These are phyloP conservation scores for Oncorhynchus tshawytscha DNA, from an alignment of 2,113 vertebrate genomes.

Conservation along the genomic window DNA sequence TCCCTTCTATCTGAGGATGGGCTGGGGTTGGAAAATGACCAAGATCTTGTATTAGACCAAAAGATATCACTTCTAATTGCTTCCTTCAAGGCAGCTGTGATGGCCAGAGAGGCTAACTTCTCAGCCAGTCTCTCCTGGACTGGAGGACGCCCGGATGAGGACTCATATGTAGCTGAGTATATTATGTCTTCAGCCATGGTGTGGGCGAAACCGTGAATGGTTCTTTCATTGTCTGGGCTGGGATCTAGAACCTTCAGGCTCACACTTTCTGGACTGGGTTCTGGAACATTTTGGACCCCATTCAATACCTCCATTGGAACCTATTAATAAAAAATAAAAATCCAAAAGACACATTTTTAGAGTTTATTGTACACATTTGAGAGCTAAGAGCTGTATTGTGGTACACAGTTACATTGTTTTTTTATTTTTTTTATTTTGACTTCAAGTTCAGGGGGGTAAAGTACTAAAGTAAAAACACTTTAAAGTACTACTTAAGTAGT, in stretches of 20 bases:
- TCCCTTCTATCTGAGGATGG: neutral
- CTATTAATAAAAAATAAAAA: slow-evolving; percentile 38
- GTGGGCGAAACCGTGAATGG: slow-evolving; percentile 55
- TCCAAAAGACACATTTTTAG: slow-evolving; percentile 1
- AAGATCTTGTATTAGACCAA: neutral
- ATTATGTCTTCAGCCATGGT: slow-evolving; percentile 58
- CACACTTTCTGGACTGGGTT: slow-evolving; percentile 1
- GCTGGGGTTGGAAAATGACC: neutral
- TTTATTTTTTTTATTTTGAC: too few relatives aligned
- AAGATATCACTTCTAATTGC: neutral
- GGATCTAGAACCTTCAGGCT: neutral
- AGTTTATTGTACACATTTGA: neutral
- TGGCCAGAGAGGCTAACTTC: slow-evolving; percentile 36
- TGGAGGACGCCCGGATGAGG: neutral
- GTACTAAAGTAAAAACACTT: too few relatives aligned
- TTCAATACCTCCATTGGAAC: slow-evolving; percentile 29
- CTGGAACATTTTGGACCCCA: neutral
- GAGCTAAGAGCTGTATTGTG: too few relatives aligned
- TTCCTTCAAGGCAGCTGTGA: slow-evolving; percentile 53
- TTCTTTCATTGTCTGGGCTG: neutral
- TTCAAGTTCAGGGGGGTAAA: too few relatives aligned
- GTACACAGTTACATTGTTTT: neutral
- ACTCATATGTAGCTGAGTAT: slow-evolving; percentile 23
- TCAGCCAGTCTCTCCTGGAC: slow-evolving; percentile 45
- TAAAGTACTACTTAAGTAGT: too few relatives aligned